Base-by-base conservation (phyloP, 1,140 invertebrate genomes). In the Brachionus rotundiformis region DNA sequence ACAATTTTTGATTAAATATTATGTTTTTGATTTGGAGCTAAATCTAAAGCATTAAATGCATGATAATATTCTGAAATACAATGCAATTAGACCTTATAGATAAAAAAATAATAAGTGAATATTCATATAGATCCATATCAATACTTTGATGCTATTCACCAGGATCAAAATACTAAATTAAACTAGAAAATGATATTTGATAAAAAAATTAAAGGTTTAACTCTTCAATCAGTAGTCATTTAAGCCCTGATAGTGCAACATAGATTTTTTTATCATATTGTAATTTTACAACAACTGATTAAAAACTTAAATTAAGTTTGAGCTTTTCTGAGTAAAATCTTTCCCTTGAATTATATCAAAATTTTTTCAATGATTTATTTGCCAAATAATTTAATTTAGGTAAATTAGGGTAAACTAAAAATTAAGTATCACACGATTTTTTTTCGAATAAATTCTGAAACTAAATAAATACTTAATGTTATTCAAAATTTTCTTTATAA, bases 21-120 rank as follows among this genome's bases (percentile, higher is more conserved):
- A 54, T 19, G 47, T 8, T 54, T 41, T 54, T 10, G 16, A 8
- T 54, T 54, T 54, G 6, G 47, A 54, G 19, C 19, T 23, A 16
- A 54, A 54, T 19, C 23, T 7, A 54, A 54, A 7, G 47, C 47
- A 54, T 54, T 54, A 19, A 54, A 54, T 54, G 47, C 47, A n/a
- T 54, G 47, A 54, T 54, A 54, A 54, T 54, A 54, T 25, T 54
- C 23, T 23, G 19, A 54, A 54, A 54, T 54, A 54, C 16, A 54
- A 54, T 54, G 47, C 47, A 54, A 54, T 54, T 54, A 54, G 23
- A 16, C 19, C 19, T 19, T 54, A 25, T 19, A 54, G 47, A 54
- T 54, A 54, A 54, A n/a, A n/a, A n/a, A 49, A 54, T 41, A 54
- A 54, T 54, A 54, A 54, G 47, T 54, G 23, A 54, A 54, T 54